phyloP scores from a whole-genome alignment of 2,797 vertebrate genomes.

The Pangasius mekongensis region DNA sequence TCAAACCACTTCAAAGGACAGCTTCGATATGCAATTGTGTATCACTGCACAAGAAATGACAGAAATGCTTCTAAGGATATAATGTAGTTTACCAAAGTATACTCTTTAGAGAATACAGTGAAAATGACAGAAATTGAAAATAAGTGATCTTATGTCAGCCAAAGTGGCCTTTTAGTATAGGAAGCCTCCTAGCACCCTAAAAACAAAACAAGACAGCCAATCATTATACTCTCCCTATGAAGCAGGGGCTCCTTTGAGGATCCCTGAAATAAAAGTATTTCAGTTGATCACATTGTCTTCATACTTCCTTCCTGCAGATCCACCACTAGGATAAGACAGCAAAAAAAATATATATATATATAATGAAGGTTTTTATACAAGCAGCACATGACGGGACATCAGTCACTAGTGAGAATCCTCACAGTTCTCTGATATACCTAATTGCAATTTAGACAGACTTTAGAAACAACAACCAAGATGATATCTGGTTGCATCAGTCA shows the following conservation, averaged over 20 bases:
- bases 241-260: background rate
- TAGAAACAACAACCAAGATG: background rate
- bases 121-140: slow-evolving; percentile 2
- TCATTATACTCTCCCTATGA: background rate
- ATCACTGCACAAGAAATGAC: slow-evolving; percentile 2
- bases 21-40: background rate
- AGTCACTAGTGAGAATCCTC: background rate
- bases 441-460: background rate
- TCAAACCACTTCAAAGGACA: slow-evolving; percentile 47
- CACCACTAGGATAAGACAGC: background rate
- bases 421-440: background rate
- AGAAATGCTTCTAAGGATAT: slow-evolving; percentile 12
- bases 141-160: background rate
- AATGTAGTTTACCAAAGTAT: background rate
- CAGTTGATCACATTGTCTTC: background rate
- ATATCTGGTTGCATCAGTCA: slow-evolving; percentile 22
- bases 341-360: background rate
- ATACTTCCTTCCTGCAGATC: background rate
- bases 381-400: background rate
- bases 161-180: slow-evolving; percentile 1
- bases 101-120: background rate
- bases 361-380: background rate
- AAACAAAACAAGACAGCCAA: background rate
- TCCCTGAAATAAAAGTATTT: background rate
- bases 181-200: background rate